Conservation (phyloP, 2,797 vertebrate species). For the Sebastes dallii region DNA sequence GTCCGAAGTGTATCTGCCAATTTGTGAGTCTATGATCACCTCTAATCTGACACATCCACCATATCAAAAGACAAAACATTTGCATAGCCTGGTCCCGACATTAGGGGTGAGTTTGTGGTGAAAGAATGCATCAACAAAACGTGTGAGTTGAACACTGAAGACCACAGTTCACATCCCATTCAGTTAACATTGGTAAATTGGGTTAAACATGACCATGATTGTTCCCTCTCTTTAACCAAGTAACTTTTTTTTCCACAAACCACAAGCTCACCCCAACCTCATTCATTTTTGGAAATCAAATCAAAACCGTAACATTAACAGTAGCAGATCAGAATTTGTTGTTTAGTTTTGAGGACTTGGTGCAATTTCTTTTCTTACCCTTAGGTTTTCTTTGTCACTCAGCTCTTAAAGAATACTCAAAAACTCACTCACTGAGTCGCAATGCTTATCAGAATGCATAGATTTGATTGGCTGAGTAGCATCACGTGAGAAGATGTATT, state of each 20-base stretch:
- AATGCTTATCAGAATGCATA: no score
- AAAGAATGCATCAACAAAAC: neutral
- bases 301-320: no score
- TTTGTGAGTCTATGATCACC: neutral
- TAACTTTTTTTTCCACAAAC: neutral
- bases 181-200: no score
- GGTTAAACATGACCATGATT: neutral
- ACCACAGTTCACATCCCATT: neutral
- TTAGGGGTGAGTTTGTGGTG: neutral
- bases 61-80: neutral
- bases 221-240: neutral
- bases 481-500: no score
- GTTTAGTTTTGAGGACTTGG: no score
- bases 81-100: neutral
- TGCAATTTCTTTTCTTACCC: no score
- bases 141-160: neutral
- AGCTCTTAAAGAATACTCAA: no score
- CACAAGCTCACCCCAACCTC: neutral
- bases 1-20: neutral
- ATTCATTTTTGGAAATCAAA: neutral
- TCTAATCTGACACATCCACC: neutral
- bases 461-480: no score
- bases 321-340: no score
- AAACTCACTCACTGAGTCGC: no score
- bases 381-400: no score